phyloP scores from a whole-genome alignment of 2,888 invertebrate genomes.

The Drosophila anceps region DNA sequence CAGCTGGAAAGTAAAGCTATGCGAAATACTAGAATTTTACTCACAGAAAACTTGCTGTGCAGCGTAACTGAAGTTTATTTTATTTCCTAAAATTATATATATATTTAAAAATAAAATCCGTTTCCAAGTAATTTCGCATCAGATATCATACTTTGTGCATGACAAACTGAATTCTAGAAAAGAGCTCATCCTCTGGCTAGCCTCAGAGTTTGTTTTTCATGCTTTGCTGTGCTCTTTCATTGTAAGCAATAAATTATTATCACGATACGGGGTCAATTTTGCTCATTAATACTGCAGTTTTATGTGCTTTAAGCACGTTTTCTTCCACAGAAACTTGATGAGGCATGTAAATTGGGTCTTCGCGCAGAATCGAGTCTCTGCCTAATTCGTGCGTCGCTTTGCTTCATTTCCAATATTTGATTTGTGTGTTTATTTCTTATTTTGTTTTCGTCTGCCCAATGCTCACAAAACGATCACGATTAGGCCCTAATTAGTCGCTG shows the following conservation, averaged over 20 bases:
- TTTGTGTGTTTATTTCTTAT: constrained; percentile 3
- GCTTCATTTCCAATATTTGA: constrained; percentile 24
- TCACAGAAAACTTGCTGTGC: not conserved
- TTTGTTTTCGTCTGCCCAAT: constrained; percentile 14
- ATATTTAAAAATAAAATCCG: not conserved
- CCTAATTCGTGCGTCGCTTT: constrained; percentile 34
- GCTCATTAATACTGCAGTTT: constrained; percentile 24
- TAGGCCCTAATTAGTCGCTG: not conserved
- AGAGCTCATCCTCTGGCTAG: constrained; percentile 13
- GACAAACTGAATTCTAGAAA: constrained; percentile 13
- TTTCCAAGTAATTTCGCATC: not conserved
- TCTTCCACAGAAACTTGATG: constrained; percentile 32
- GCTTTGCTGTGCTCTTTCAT: not conserved
- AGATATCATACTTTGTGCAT: not conserved
- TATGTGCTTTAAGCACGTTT: constrained; percentile 56
- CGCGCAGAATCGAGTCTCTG: constrained; percentile 52
- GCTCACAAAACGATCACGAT: not conserved
- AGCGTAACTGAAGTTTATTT: not conserved
- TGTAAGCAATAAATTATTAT: constrained; percentile 31
- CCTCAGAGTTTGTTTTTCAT: constrained; percentile 18
- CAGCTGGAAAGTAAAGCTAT: not conserved
- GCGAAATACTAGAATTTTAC: not conserved
- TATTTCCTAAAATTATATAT: not conserved
- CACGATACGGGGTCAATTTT: constrained; percentile 12
- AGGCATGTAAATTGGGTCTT: constrained; percentile 40